Percentiles rank a stretch among this genome's conserved stretches.
Evolutionary conservation across 2,113 vertebrate genomes (phyloP).

Genomic region (Nothoprocta perdicaria): DNA sequence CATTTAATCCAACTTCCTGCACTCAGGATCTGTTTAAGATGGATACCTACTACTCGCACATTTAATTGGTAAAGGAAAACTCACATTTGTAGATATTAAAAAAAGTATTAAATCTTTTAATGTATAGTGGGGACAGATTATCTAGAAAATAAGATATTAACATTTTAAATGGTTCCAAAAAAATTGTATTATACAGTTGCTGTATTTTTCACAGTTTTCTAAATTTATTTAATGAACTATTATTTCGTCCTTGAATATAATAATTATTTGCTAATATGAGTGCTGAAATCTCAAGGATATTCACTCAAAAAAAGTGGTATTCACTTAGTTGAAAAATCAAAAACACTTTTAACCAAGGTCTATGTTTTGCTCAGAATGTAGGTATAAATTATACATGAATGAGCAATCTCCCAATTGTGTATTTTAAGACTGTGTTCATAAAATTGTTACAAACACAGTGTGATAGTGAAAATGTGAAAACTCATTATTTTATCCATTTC

Average conservation of each 20-base stretch:
- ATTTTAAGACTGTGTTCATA: neutral
- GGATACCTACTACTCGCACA: neutral
- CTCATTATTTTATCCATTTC: neutral
- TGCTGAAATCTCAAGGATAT: neutral
- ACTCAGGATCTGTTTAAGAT: neutral
- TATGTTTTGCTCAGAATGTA: neutral
- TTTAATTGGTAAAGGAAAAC: too few relatives aligned
- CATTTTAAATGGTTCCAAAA: neutral
- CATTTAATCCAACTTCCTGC: neutral
- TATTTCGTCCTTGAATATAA: neutral
- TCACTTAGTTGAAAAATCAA: neutral
- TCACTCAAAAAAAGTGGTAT: too few relatives aligned
- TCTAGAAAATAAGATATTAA: neutral
- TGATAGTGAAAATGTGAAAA: neutral
- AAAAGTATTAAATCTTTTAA: neutral
- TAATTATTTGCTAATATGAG: neutral
- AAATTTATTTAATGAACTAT: neutral
- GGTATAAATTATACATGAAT: neutral
- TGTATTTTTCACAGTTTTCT: neutral
- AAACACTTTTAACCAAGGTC: neutral
- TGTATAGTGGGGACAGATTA: neutral
- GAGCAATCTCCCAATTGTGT: neutral
- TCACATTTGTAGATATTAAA: too few relatives aligned
- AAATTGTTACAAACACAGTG: neutral
- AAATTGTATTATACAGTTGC: neutral